Percentiles rank a stretch among this genome's conserved stretches.
These are phyloP conservation scores for Rotaria socialis DNA, from an alignment of 2,888 invertebrate species.

Conservation along the genomic window DNA sequence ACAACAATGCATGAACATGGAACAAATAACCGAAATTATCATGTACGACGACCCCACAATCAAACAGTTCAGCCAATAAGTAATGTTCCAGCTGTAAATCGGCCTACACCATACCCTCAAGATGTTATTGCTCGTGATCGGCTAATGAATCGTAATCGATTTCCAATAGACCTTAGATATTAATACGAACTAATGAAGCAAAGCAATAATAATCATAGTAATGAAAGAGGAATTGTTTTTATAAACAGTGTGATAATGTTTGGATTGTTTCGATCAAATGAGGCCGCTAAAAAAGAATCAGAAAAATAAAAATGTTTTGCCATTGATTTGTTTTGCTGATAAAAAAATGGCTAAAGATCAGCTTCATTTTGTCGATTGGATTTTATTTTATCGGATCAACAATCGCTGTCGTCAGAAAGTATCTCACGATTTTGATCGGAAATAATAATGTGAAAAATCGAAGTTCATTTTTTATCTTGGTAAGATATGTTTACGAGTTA, in stretches of 20 bases:
- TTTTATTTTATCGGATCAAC: too few species aligned
- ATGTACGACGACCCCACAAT: too few species aligned
- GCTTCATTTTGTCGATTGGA: too few species aligned
- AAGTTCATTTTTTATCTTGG: too few species aligned
- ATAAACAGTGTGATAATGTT: neutral
- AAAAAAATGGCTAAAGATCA: too few species aligned
- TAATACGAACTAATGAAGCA: neutral
- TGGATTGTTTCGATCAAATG: constrained; percentile 11
- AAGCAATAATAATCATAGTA: neutral
- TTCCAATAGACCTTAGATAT: neutral
- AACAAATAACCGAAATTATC: neutral
- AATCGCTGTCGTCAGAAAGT: too few species aligned
- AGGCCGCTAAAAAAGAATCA: neutral
- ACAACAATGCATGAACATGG: neutral
- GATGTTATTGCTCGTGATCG: neutral
- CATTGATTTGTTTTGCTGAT: too few species aligned
- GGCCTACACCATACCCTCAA: neutral
- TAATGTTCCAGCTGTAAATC: neutral
- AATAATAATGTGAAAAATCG: too few species aligned
- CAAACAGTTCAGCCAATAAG: neutral
- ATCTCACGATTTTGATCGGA: too few species aligned
- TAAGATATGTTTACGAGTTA: too few species aligned
- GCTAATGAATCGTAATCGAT: neutral
- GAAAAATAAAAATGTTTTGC: too few species aligned
- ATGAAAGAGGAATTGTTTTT: neutral